Percentiles rank a stretch among this genome's conserved stretches.
phyloP scores from a whole-genome alignment of 2,888 invertebrate genomes.

The Cosmia pyralina region DNA sequence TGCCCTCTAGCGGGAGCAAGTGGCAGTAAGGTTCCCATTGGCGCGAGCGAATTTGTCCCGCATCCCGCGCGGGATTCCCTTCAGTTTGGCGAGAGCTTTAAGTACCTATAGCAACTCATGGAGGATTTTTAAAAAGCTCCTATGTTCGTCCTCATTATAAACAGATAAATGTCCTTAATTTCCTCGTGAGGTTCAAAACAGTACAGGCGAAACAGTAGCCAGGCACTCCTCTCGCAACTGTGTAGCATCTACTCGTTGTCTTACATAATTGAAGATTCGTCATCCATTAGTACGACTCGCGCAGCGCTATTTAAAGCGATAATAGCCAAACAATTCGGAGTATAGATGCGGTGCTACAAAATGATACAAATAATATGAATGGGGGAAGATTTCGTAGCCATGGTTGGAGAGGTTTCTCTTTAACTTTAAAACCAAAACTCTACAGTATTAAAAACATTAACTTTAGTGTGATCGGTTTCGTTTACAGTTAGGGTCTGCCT shows the following conservation, averaged over 20 bases:
- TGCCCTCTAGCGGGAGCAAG: too few species aligned
- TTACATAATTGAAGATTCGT: constrained; percentile 57
- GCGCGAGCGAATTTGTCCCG: neutral
- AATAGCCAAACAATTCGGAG: constrained; percentile 20
- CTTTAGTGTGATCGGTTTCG: neutral
- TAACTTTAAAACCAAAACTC: neutral
- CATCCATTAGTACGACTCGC: constrained; percentile 57
- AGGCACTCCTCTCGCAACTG: constrained; percentile 22
- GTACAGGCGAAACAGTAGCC: constrained; percentile 20
- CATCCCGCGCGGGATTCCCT: neutral
- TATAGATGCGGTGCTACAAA: neutral
- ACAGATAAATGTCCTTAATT: constrained; percentile 3
- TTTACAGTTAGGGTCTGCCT: neutral
- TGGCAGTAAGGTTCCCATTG: too few species aligned
- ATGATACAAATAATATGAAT: neutral
- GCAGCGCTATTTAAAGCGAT: constrained; percentile 50
- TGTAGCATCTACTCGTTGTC: constrained; percentile 45
- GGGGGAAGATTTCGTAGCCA: neutral
- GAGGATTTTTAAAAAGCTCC: neutral
- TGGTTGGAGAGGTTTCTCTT: neutral
- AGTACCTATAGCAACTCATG: too few species aligned
- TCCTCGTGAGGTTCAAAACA: neutral
- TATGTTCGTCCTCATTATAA: neutral
- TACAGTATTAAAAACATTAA: neutral
- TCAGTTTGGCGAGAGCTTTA: neutral